These are phyloP conservation scores for Melanocharis versteri DNA, from an alignment of 2,113 vertebrate species.

Conservation along the genomic window DNA sequence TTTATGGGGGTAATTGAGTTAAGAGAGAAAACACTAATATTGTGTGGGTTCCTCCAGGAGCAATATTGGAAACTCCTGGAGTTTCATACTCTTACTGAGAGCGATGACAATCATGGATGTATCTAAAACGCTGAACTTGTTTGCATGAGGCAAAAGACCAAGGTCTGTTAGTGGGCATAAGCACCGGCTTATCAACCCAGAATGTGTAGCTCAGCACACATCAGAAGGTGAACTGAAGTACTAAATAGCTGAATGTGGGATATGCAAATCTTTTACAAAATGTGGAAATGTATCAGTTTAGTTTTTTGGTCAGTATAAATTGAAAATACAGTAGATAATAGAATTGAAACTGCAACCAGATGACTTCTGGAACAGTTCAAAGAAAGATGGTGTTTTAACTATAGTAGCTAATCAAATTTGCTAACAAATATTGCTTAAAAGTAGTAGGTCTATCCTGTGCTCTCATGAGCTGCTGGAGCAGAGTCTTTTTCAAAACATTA, in stretches of 20 bases:
- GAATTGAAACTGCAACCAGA: neutral
- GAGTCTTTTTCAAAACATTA: neutral
- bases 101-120: neutral
- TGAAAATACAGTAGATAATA: neutral
- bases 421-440: neutral
- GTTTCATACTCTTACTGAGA: neutral
- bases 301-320: neutral
- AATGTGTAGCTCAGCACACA: neutral
- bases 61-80: neutral
- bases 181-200: neutral
- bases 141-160: neutral
- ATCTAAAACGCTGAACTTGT: neutral
- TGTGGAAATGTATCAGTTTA: neutral
- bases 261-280: neutral
- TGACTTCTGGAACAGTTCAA: neutral
- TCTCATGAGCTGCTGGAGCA: neutral
- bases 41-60: neutral
- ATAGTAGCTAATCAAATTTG: neutral
- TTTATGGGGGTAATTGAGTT: neutral
- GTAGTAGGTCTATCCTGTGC: neutral
- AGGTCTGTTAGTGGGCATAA: neutral
- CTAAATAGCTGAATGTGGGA: neutral
- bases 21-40: neutral
- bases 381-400: neutral
- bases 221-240: neutral